Base-by-base conservation (phyloP, 1,140 invertebrate species). In the Cyclargus thomasi region DNA sequence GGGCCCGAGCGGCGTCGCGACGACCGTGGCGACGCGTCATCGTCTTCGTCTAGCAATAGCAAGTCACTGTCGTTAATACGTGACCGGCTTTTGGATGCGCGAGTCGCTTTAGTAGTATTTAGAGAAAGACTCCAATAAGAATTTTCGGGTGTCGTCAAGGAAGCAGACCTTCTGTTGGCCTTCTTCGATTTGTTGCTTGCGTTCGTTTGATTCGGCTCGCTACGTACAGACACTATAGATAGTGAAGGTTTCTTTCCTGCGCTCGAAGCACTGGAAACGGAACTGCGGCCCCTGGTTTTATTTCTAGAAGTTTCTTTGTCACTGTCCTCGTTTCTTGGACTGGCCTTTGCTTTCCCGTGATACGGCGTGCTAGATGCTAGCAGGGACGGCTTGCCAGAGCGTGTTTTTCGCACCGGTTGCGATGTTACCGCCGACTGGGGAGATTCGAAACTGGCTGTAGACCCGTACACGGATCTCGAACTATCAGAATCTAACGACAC, bases 341-440 rank as follows among this genome's bases (percentile, higher is more conserved):
- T 16, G 14, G 10, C 20, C 4, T 62, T 68, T 4, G 39, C 47
- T 14, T 67, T 20, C 7, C 29, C 22, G 11, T 70, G 70, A 64
- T 82, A 82, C 1, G 82, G 83, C 1, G 85, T 85, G 62, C 85
- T 85, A 0, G 83, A 83, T 2, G 73, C 75, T 2, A 79, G 53
- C 7, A 83, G 47, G 0, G 67, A 70, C 1, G 69, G 64, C n/a
- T 77, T 70, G 2, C 74, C 68, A 2, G 77, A 78, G 16, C 76
- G 68, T 1, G 78, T 77, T 47, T 63, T 74, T 16, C 78, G 70
- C 11, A 62, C 18, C 6, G 55, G 3, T 1, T 47, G 11, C 3
- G 39, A 14, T 16, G 39, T 47, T 3, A 14, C 14, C 8, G 39
- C 14, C 8, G 39, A 47, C 8, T 47, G 39, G 6, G 39, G 55